Evolutionary conservation across 2,797 vertebrate species (phyloP).

Genomic region (Pagetopsis macropterus): DNA sequence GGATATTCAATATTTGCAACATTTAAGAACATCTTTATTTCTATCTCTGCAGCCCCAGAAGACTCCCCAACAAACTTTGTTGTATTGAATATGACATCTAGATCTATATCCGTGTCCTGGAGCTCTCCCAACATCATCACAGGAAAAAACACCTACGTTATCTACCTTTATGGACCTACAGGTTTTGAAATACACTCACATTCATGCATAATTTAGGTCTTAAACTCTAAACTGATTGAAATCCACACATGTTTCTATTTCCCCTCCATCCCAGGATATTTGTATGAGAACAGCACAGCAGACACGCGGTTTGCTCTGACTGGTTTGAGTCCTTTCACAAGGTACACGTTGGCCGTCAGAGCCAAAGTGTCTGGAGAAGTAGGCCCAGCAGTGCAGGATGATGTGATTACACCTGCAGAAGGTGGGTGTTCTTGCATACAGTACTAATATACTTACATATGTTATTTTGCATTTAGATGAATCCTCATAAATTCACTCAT

Average conservation of each 20-base stretch:
- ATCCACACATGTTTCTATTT: not conserved
- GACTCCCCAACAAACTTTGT: conserved; percentile 89
- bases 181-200: conserved; percentile 77
- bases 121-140: conserved; percentile 88
- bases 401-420: conserved; percentile 88
- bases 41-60: conserved; percentile 88
- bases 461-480: not conserved
- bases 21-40: not conserved
- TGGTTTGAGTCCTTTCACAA: conserved; percentile 89
- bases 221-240: not conserved
- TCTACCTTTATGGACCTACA: conserved; percentile 88
- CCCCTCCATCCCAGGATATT: conserved; percentile 77
- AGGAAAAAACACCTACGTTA: conserved; percentile 90
- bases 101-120: conserved; percentile 89
- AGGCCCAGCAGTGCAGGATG: conserved; percentile 86
- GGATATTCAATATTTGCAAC: not conserved
- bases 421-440: conserved; percentile 76
- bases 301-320: conserved; percentile 87
- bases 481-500: not conserved
- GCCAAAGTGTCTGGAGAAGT: conserved; percentile 91
- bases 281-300: conserved; percentile 91
- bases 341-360: conserved; percentile 81
- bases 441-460: not conserved
- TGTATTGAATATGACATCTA: conserved; percentile 87
- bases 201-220: not conserved